phyloP scores from a whole-genome alignment of 2,797 vertebrate genomes.

The Gallinago solitaria region DNA sequence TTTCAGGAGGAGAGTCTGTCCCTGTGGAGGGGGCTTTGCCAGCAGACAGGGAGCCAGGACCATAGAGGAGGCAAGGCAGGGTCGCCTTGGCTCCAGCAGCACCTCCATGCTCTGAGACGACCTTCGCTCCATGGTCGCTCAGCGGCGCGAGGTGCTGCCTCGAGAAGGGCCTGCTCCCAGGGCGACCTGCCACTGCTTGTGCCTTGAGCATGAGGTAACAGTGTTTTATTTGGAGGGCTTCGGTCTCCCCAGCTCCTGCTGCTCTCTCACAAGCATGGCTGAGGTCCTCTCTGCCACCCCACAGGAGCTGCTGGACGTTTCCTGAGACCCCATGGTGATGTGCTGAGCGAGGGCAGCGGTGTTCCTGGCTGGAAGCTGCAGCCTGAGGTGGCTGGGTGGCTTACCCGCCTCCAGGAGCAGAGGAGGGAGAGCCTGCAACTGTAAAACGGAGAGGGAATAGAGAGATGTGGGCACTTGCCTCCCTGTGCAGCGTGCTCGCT shows the following conservation, averaged over 20 bases:
- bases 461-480: not conserved
- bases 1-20: fast-evolving
- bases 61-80: fast-evolving
- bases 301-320: not conserved
- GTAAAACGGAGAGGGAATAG: fast-evolving
- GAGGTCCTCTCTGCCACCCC: fast-evolving
- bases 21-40: not conserved
- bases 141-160: fast-evolving
- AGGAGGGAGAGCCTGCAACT: not conserved
- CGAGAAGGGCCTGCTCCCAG: not conserved
- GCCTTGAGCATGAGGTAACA: not conserved
- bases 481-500: fast-evolving
- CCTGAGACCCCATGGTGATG: fast-evolving
- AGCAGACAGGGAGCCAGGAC: not conserved
- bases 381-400: not conserved
- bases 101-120: fast-evolving
- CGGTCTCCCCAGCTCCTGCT: not conserved
- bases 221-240: not conserved
- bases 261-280: not conserved
- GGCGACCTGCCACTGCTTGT: fast-evolving
- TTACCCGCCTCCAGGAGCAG: fast-evolving
- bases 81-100: not conserved
- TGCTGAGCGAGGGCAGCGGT: not conserved
- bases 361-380: not conserved
- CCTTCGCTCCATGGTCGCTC: fast-evolving